A percentile compares a stretch with the other conserved stretches of the same genome.
Evolutionary conservation across 2,888 invertebrate species (phyloP).

Genomic region (Tupiocoris notatus): DNA sequence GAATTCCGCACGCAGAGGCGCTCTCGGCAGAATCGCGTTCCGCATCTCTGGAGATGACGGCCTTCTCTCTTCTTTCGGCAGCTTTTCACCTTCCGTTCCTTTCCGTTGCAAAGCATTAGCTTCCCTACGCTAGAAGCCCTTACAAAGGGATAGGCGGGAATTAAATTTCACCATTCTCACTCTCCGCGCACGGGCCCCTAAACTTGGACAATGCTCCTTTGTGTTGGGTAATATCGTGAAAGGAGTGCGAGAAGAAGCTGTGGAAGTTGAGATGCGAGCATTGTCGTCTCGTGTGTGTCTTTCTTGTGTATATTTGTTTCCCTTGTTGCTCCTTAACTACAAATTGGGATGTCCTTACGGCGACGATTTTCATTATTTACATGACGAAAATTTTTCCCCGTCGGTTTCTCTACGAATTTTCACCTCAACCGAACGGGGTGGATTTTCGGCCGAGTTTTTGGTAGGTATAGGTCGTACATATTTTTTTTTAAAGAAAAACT

Average conservation of each 20-base stretch:
- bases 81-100: slow-evolving; percentile 33
- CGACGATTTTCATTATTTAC: too few relatives aligned
- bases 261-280: background rate
- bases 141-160: slow-evolving; percentile 38
- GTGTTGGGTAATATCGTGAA: background rate
- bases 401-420: too few relatives aligned
- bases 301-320: background rate
- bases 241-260: background rate
- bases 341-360: slow-evolving; percentile 3
- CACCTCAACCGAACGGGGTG: too few relatives aligned
- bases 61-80: slow-evolving; percentile 31
- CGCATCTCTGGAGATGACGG: slow-evolving; percentile 16
- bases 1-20: too few relatives aligned
- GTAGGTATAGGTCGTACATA: too few relatives aligned
- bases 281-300: background rate
- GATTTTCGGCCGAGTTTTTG: too few relatives aligned
- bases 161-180: slow-evolving; percentile 32
- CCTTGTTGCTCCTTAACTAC: slow-evolving; percentile 16
- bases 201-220: slow-evolving; percentile 31
- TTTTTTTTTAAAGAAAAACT: too few relatives aligned
- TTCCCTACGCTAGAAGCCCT: background rate
- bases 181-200: slow-evolving; percentile 5
- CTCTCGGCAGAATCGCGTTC: slow-evolving; percentile 27
- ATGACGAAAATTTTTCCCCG: too few relatives aligned
- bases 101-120: slow-evolving; percentile 26